Conservation (phyloP, 2,797 vertebrate species). For the Falco rusticolus region DNA sequence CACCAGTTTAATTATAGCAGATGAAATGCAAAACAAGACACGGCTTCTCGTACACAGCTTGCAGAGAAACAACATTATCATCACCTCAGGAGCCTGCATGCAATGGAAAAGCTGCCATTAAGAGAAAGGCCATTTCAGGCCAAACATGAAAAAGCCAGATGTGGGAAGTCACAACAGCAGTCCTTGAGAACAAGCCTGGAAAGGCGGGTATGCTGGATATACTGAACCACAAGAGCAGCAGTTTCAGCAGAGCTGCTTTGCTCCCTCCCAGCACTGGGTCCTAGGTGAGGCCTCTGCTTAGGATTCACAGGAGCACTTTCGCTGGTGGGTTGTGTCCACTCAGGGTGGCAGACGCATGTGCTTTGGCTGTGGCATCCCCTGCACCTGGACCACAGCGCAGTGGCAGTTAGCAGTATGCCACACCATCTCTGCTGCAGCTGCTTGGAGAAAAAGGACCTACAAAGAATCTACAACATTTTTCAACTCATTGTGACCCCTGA, state of each 20-base stretch:
- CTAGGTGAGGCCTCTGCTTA: neutral
- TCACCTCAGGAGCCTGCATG: neutral
- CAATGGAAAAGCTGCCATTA: neutral
- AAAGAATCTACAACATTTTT: neutral
- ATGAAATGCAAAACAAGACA: neutral
- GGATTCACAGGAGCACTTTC: neutral
- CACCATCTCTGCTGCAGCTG: neutral
- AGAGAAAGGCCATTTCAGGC: conserved; percentile 27
- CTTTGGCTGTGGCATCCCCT: neutral
- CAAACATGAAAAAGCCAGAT: conserved; percentile 28
- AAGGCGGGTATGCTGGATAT: fast-evolving
- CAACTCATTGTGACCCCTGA: neutral
- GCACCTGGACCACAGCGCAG: fast-evolving
- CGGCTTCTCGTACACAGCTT: neutral
- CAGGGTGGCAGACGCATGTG: neutral
- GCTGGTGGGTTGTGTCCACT: neutral
- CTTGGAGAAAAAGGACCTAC: neutral
- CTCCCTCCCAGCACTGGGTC: fast-evolving
- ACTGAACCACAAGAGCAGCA: neutral
- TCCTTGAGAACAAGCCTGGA: neutral
- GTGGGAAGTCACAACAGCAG: neutral
- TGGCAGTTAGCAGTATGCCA: neutral
- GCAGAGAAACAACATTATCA: neutral
- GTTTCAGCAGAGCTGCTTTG: neutral
- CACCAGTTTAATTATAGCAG: neutral